phyloP scores from a whole-genome alignment of 2,113 vertebrate genomes.

The Entomyzon cyanotis region DNA sequence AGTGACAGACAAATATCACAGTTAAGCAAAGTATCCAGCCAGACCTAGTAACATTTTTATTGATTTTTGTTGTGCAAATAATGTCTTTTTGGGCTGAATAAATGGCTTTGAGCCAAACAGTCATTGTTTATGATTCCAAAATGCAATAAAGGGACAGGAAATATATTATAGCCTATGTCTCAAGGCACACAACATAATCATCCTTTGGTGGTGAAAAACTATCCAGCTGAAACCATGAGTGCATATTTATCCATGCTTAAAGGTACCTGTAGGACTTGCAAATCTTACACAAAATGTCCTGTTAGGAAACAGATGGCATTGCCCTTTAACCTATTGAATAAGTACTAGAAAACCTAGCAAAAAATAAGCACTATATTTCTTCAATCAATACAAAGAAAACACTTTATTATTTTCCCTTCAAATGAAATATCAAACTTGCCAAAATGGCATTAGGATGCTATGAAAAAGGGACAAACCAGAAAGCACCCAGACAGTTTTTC shows the following conservation, averaged over 20 bases:
- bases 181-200: constrained; percentile 92
- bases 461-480: constrained; percentile 47
- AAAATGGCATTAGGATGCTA: constrained; percentile 51
- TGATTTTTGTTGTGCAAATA: constrained; percentile 97
- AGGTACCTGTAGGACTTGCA: constrained; percentile 85
- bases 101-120: constrained; percentile 97
- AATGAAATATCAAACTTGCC: constrained; percentile 77
- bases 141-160: constrained; percentile 96
- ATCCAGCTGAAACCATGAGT: constrained; percentile 82
- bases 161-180: constrained; percentile 95
- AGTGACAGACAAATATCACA: constrained; percentile 99
- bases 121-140: constrained; percentile 97
- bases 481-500: constrained; percentile 28
- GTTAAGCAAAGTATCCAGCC: constrained; percentile 88
- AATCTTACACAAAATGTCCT: constrained; percentile 82
- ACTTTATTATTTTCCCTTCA: constrained; percentile 76
- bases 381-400: constrained; percentile 79
- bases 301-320: constrained; percentile 82
- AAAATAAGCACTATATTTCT: constrained; percentile 81
- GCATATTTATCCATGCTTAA: constrained; percentile 85
- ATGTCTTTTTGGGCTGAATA: constrained; percentile 98
- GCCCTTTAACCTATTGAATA: constrained; percentile 82
- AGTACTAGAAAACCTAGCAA: constrained; percentile 76
- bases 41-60: constrained; percentile 94
- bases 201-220: constrained; percentile 87